A percentile compares a stretch with the other conserved stretches of the same genome.
These are phyloP conservation scores for Sminthopsis crassicaudata DNA, from an alignment of 2,113 vertebrate species.

Conservation along the genomic window DNA sequence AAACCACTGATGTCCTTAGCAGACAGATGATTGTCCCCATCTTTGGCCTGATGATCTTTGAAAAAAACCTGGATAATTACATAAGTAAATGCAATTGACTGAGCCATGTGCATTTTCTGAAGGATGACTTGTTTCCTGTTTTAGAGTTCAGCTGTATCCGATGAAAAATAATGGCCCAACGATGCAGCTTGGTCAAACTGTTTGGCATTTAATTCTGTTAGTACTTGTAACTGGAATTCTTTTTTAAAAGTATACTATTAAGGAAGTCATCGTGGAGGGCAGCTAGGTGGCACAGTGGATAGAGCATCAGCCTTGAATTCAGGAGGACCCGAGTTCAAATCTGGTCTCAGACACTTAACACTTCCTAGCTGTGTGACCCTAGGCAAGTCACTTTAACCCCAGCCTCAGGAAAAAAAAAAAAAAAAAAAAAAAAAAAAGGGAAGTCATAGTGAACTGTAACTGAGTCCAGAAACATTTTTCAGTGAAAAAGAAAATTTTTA, in stretches of 20 bases:
- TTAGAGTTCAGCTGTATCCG: conserved; percentile 32
- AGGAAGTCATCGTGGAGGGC: not conserved
- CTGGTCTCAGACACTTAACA: no score
- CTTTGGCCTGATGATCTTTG: not conserved
- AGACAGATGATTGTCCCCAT: not conserved
- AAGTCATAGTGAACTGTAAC: conserved; percentile 9
- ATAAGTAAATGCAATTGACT: conserved; percentile 36
- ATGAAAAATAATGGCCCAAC: conserved; percentile 29
- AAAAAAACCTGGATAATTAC: conserved; percentile 5
- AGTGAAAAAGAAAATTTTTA: conserved; percentile 46
- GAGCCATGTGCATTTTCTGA: conserved; percentile 20
- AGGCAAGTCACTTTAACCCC: no score
- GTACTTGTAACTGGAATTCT: conserved; percentile 43
- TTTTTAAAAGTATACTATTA: conserved; percentile 38
- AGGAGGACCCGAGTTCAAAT: no score
- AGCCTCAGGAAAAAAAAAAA: no score
- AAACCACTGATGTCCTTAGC: not conserved
- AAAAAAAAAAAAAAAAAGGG: no score
- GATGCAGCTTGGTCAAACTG: conserved; percentile 35
- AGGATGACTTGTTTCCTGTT: conserved; percentile 31
- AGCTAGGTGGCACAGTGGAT: no score
- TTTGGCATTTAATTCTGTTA: conserved; percentile 34
- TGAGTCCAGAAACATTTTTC: conserved; percentile 43
- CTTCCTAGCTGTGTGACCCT: no score
- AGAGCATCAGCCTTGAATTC: no score